Conservation (phyloP, 1,140 invertebrate species). For the Drosophila truncata region DNA sequence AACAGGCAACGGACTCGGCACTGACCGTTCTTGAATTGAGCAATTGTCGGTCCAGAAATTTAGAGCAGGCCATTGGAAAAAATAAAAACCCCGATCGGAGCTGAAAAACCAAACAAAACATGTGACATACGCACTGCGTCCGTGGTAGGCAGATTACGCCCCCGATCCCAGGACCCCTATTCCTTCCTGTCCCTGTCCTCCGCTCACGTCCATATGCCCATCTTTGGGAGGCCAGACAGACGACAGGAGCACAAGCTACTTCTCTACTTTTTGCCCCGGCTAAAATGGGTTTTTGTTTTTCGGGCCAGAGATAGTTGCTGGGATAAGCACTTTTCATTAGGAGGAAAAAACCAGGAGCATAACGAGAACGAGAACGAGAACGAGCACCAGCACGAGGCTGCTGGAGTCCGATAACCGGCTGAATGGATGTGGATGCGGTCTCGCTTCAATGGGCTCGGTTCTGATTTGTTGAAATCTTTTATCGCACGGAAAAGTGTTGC, state of each 20-base stretch:
- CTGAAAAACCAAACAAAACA: constrained; percentile 61
- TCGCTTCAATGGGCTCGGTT: constrained; percentile 47
- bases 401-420: constrained; percentile 18
- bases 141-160: constrained; percentile 46
- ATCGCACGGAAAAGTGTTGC: constrained; percentile 73
- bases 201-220: background rate
- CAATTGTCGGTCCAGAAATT: constrained; percentile 75
- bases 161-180: constrained; percentile 46
- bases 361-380: constrained; percentile 8
- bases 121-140: constrained; percentile 80
- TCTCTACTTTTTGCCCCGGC: constrained; percentile 21
- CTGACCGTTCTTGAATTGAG: constrained; percentile 72
- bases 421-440: constrained; percentile 28
- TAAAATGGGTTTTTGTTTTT: constrained; percentile 70
- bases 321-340: constrained; percentile 81
- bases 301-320: constrained; percentile 74
- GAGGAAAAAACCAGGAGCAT: constrained; percentile 28
- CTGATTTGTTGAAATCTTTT: constrained; percentile 83
- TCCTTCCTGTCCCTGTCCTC: background rate
- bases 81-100: constrained; percentile 31
- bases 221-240: constrained; percentile 15
- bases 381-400: background rate
- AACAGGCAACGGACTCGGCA: constrained; percentile 27
- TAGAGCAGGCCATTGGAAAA: constrained; percentile 44
- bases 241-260: constrained; percentile 39